Evolutionary conservation across 2,113 vertebrate species (phyloP), one percentile per base, ranked within the genome.

Genomic region (Bambusicola thoracicus): DNA sequence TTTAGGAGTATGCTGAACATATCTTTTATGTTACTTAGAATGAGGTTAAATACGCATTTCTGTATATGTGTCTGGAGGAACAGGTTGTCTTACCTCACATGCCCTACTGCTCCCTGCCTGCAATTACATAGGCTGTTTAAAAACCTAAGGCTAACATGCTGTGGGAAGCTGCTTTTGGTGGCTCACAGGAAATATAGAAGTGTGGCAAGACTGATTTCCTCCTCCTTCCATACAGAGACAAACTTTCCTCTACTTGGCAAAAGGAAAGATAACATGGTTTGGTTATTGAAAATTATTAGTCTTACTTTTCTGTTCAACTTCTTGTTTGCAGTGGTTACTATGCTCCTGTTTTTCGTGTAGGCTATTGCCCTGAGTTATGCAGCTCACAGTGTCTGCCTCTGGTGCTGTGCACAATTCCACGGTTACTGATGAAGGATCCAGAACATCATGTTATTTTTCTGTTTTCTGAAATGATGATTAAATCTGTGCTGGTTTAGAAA

Each of bases 401-500:
- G 55, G 81, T 27, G 81, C 58, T 0, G 0, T 87, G 83, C 69
- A 38, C 30, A 46, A 27, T 84, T 92, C 58, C 80, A n/a, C 46
- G 38, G 88, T 16, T 73, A 56, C 7, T 48, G 62, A 5, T 21
- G 84, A 75, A 85, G 69, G 62, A 89, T 68, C 40, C 77, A 94
- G 89, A 87, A 87, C 86, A 81, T 66, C 8, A 5, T 89, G 96
- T 86, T 72, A 69, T 80, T 92, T 53, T 36, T 65, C 85, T 88
- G 85, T 10, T 86, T 84, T 58, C 36, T 94, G 83, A 84, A 84
- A 84, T 10, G 88, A 61, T 96, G 92, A 94, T 96, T 95, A 92
- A 96, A 91, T 90, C 86, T 38, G 81, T 84, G 67, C 67, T 94
- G 85, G 69, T 89, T 92, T 85, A 58, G 92, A 68, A 85, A 89